These are phyloP conservation scores for Neuroterus valhalla DNA, from an alignment of 1,140 invertebrate species.

Conservation along the genomic window DNA sequence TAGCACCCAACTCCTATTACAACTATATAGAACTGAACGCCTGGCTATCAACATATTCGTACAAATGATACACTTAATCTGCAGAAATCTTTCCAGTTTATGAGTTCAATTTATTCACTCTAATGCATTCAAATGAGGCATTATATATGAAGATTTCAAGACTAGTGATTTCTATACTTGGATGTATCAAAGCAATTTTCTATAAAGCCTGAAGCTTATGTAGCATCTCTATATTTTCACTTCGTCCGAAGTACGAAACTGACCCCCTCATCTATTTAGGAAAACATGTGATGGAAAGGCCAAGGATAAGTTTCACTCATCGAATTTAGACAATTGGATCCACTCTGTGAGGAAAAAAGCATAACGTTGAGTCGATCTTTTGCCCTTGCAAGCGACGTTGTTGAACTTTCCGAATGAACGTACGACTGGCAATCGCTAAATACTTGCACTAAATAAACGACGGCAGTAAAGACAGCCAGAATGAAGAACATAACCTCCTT, in stretches of 20 bases:
- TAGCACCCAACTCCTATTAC: not conserved
- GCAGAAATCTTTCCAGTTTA: too few species aligned
- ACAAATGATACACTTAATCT: too few species aligned
- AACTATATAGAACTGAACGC: not conserved
- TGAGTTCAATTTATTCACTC: too few species aligned
- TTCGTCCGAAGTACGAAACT: constrained; percentile 1
- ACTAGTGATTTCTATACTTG: constrained; percentile 20
- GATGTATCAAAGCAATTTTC: constrained; percentile 16
- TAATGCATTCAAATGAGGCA: too few species aligned
- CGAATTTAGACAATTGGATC: not conserved
- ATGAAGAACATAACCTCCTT: constrained; percentile 29
- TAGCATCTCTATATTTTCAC: not conserved
- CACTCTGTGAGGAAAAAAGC: not conserved
- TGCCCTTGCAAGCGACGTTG: not conserved
- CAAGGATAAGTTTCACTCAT: not conserved
- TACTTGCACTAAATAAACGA: constrained; percentile 17
- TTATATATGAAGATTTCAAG: not conserved
- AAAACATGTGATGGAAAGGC: not conserved
- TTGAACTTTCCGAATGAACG: not conserved
- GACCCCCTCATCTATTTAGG: constrained; percentile 1
- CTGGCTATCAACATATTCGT: too few species aligned
- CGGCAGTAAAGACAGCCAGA: not conserved
- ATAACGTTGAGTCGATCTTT: not conserved
- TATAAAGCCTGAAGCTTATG: not conserved
- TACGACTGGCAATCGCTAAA: not conserved